Evolutionary conservation across 2,888 invertebrate genomes (phyloP).

Genomic region (Galerucella pusilla): DNA sequence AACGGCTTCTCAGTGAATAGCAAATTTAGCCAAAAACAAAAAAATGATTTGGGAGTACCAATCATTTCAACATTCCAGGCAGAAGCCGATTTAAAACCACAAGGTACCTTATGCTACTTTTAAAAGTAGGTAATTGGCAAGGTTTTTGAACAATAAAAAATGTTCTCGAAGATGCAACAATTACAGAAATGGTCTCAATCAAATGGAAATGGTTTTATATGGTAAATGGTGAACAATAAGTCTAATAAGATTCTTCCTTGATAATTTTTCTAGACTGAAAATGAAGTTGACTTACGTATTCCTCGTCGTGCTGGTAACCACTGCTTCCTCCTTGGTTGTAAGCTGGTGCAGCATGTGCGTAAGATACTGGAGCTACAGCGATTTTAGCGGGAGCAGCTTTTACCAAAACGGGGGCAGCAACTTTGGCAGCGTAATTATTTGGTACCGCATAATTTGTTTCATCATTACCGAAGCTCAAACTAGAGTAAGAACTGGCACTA

Average conservation of each 20-base stretch:
- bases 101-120: too few relatives aligned
- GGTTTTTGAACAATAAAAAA: not conserved
- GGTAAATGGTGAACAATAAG: too few relatives aligned
- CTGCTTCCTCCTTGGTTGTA: slow-evolving; percentile 17
- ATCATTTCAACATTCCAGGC: too few relatives aligned
- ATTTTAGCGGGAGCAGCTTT: slow-evolving; percentile 30
- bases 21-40: too few relatives aligned
- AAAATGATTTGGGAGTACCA: too few relatives aligned
- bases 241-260: too few relatives aligned
- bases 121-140: too few relatives aligned
- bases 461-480: not conserved
- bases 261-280: not conserved
- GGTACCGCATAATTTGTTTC: slow-evolving; percentile 28
- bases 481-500: slow-evolving; percentile 16
- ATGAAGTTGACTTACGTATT: slow-evolving; percentile 40
- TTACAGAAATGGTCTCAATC: too few relatives aligned
- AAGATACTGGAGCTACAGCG: slow-evolving; percentile 27
- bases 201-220: too few relatives aligned
- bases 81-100: too few relatives aligned
- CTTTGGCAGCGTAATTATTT: slow-evolving; percentile 13
- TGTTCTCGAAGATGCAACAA: not conserved
- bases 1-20: too few relatives aligned
- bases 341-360: slow-evolving; percentile 39
- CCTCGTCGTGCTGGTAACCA: slow-evolving; percentile 43
- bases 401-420: slow-evolving; percentile 14